phyloP scores from a whole-genome alignment of 2,113 vertebrate species.

The Neodon shergylaensis region DNA sequence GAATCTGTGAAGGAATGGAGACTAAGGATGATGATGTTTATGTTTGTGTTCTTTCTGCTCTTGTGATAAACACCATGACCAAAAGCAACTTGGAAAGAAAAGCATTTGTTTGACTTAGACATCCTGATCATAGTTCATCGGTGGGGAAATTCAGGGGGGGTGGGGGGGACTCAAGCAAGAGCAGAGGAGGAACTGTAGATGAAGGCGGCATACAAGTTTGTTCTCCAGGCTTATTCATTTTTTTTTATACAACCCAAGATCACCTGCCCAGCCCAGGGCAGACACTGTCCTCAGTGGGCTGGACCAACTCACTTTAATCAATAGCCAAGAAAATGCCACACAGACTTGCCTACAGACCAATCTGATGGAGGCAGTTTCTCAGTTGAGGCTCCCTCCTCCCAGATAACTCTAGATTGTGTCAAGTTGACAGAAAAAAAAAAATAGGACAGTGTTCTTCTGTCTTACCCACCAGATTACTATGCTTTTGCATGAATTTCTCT shows the following conservation, averaged over 20 bases:
- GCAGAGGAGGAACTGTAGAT: too few relatives aligned
- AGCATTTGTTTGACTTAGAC: neutral
- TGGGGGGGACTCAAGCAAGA: neutral
- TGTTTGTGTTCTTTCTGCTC: neutral
- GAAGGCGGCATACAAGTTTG: neutral
- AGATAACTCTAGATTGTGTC: neutral
- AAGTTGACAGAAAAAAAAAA: neutral
- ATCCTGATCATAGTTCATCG: neutral
- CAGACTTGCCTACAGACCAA: neutral
- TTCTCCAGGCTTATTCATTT: too few relatives aligned
- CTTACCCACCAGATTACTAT: neutral
- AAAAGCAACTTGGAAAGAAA: neutral
- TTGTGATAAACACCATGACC: neutral
- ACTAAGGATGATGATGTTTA: neutral
- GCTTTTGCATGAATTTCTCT: neutral
- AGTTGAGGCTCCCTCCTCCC: too few relatives aligned
- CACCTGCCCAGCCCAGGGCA: neutral
- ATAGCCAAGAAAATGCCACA: neutral
- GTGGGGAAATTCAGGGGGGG: neutral
- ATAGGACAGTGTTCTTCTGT: too few relatives aligned
- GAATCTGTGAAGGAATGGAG: neutral
- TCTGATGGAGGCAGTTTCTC: neutral
- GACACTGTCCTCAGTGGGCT: neutral
- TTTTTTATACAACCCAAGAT: neutral
- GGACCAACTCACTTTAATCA: neutral